These are phyloP conservation scores for Peromyscus melanophrys DNA, from an alignment of 2,797 vertebrate genomes.

Conservation along the genomic window DNA sequence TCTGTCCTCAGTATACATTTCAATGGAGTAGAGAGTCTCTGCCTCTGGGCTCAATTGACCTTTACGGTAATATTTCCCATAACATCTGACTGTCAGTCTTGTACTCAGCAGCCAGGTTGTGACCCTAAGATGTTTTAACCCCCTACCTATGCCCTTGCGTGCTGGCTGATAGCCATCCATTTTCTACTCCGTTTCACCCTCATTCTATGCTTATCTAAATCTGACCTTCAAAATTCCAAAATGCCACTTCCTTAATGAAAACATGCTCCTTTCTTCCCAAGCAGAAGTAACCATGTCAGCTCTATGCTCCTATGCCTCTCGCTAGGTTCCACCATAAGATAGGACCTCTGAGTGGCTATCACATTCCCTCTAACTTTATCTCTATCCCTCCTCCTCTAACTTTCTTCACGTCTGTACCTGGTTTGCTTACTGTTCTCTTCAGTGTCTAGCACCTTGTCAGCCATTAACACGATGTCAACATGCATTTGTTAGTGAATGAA, in stretches of 20 bases:
- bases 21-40: background rate
- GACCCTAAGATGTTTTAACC: background rate
- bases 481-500: conserved; percentile 60
- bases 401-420: background rate
- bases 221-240: conserved; percentile 63
- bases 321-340: conserved; percentile 45
- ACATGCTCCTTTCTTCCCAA: conserved; percentile 38
- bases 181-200: background rate
- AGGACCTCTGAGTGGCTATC: conserved; percentile 37
- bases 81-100: background rate
- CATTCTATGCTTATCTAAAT: conserved; percentile 34
- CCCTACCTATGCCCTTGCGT: background rate
- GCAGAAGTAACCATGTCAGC: conserved; percentile 37
- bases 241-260: conserved; percentile 60
- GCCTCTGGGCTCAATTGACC: background rate
- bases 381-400: background rate
- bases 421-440: conserved; percentile 15
- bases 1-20: background rate
- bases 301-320: background rate
- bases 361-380: background rate
- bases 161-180: background rate
- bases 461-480: conserved; percentile 54
- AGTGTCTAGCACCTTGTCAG: conserved; percentile 68
- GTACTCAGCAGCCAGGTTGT: background rate
- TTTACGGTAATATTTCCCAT: background rate